These are phyloP conservation scores for Butorides virescens DNA, from an alignment of 2,113 vertebrate species.

Conservation along the genomic window DNA sequence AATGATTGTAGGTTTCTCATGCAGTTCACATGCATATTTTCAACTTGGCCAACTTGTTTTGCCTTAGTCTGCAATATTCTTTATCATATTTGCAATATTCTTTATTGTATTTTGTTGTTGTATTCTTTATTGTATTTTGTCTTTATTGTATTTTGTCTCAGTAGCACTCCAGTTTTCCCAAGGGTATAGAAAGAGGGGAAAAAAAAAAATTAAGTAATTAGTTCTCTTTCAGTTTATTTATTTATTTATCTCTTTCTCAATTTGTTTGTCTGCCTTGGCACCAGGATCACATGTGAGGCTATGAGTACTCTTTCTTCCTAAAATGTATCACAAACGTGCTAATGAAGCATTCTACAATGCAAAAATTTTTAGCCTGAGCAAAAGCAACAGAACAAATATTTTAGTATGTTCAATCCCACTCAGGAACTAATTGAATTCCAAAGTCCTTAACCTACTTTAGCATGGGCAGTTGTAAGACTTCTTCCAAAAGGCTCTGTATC, in stretches of 20 bases:
- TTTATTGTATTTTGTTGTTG: background rate
- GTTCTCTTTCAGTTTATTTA: too few species aligned
- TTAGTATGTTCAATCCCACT: background rate
- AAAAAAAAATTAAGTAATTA: too few species aligned
- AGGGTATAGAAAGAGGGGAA: too few species aligned
- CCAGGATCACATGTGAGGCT: background rate
- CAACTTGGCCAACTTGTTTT: background rate
- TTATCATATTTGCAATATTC: background rate
- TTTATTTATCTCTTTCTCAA: too few species aligned
- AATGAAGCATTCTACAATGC: background rate
- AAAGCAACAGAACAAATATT: background rate
- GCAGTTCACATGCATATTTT: background rate
- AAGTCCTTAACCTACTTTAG: constrained; percentile 64
- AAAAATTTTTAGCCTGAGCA: background rate
- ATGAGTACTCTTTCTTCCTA: background rate
- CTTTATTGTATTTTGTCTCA: too few species aligned
- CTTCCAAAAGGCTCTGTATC: constrained; percentile 84
- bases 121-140: too few species aligned
- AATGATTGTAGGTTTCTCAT: background rate
- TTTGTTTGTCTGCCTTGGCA: background rate
- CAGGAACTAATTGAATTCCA: background rate
- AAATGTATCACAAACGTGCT: background rate
- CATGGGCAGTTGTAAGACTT: constrained; percentile 76
- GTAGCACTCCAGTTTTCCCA: too few species aligned
- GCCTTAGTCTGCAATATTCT: background rate